Conservation (phyloP, 2,888 invertebrate species). For the Drosophila glabriapex region DNA sequence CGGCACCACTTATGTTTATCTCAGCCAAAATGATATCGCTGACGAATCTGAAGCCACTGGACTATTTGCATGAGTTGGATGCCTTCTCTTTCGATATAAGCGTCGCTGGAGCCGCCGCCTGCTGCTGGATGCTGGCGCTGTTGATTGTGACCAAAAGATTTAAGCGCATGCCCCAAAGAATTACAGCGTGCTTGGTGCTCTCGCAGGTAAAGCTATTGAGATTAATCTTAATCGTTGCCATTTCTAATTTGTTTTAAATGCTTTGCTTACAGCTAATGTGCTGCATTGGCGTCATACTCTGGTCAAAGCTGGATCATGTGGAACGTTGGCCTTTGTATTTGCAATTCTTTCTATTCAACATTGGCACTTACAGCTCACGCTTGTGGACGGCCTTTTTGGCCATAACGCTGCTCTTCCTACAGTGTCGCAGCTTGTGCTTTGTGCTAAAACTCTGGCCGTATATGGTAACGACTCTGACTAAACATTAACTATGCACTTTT, state of each 20-base stretch:
- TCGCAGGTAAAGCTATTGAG: conserved; percentile 89
- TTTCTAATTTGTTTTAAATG: background rate
- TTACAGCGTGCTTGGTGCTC: conserved; percentile 91
- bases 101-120: conserved; percentile 91
- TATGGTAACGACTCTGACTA: conserved; percentile 85
- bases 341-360: conserved; percentile 91
- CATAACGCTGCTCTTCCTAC: conserved; percentile 91
- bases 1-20: conserved; percentile 97
- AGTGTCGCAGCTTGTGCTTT: conserved; percentile 93
- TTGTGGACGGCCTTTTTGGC: conserved; percentile 95
- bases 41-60: conserved; percentile 89
- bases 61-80: conserved; percentile 92
- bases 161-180: conserved; percentile 92
- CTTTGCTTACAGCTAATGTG: conserved; percentile 87
- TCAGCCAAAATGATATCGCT: conserved; percentile 96
- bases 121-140: conserved; percentile 91
- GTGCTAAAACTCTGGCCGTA: conserved; percentile 91
- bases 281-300: conserved; percentile 91
- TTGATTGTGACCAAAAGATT: conserved; percentile 91
- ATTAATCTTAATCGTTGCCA: fast-evolving
- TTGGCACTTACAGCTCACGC: conserved; percentile 92
- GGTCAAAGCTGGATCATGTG: conserved; percentile 88
- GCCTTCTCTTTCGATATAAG: conserved; percentile 94
- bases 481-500: background rate
- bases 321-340: conserved; percentile 89